These are phyloP conservation scores for Andrena praecox DNA, from an alignment of 2,888 invertebrate genomes.

Conservation along the genomic window DNA sequence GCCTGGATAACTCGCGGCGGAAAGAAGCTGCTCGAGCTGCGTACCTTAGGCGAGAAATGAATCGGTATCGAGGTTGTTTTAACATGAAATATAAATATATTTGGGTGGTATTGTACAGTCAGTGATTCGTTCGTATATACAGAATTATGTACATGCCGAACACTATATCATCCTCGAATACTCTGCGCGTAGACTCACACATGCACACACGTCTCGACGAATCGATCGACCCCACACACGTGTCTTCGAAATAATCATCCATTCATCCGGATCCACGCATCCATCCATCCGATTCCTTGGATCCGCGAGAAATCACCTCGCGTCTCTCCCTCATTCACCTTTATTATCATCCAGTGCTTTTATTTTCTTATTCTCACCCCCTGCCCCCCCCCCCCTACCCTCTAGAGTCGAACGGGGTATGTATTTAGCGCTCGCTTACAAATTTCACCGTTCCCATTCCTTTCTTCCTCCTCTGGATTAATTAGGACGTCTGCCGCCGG, in stretches of 20 bases:
- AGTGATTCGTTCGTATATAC: conserved; percentile 80
- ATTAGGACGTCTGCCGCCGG: conserved; percentile 58
- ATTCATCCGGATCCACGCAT: conserved; percentile 51
- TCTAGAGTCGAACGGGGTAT: conserved; percentile 24
- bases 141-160: conserved; percentile 74
- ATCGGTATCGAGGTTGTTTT: conserved; percentile 67
- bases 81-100: conserved; percentile 83
- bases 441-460: conserved; percentile 32
- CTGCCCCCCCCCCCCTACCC: not conserved
- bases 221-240: conserved; percentile 36
- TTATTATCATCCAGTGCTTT: conserved; percentile 52
- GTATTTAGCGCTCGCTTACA: conserved; percentile 51
- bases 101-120: conserved; percentile 82
- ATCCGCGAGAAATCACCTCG: conserved; percentile 30
- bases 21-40: not conserved
- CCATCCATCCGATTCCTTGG: conserved; percentile 50
- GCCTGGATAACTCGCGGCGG: no score
- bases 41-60: conserved; percentile 9
- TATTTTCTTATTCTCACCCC: not conserved
- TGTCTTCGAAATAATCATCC: conserved; percentile 35
- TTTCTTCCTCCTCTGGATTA: conserved; percentile 32
- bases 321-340: not conserved
- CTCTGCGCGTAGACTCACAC: conserved; percentile 58
- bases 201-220: conserved; percentile 34
- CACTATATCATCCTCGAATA: conserved; percentile 66